Evolutionary conservation across 1,140 invertebrate genomes (phyloP).

Genomic region (Aphidius gifuensis): DNA sequence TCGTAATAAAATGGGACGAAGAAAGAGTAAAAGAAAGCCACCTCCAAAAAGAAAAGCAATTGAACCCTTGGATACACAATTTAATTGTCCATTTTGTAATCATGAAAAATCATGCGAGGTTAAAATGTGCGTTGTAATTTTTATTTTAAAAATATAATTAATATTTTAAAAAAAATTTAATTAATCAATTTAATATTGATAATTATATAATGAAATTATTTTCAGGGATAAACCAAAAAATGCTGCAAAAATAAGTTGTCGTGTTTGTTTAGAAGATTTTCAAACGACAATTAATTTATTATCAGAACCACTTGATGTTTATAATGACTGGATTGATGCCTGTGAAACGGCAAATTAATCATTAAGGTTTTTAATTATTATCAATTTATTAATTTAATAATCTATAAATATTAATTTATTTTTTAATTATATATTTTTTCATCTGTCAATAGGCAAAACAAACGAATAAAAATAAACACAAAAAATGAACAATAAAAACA

Average conservation of each 20-base stretch:
- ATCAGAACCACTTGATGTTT: slow-evolving; percentile 97
- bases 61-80: slow-evolving; percentile 90
- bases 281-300: slow-evolving; percentile 95
- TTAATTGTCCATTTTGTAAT: slow-evolving; percentile 99
- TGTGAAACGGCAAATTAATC: slow-evolving; percentile 87
- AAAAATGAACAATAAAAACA: too few relatives aligned
- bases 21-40: slow-evolving; percentile 96
- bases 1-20: slow-evolving; percentile 74
- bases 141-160: slow-evolving; percentile 4
- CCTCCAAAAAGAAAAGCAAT: slow-evolving; percentile 92
- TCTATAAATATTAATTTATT: neutral
- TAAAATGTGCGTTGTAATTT: slow-evolving; percentile 81
- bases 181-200: neutral
- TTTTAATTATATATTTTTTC: neutral
- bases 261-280: slow-evolving; percentile 95
- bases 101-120: slow-evolving; percentile 99
- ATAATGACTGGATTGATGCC: slow-evolving; percentile 99
- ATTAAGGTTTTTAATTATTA: slow-evolving; percentile 1
- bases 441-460: too few relatives aligned
- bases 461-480: too few relatives aligned
- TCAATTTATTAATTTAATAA: neutral
- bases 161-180: neutral
- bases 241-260: slow-evolving; percentile 89
- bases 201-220: slow-evolving; percentile 36
- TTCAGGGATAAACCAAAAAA: slow-evolving; percentile 90